Evolutionary conservation across 2,113 vertebrate genomes (phyloP).

Genomic region (Cryptomyrus ogoouensis): DNA sequence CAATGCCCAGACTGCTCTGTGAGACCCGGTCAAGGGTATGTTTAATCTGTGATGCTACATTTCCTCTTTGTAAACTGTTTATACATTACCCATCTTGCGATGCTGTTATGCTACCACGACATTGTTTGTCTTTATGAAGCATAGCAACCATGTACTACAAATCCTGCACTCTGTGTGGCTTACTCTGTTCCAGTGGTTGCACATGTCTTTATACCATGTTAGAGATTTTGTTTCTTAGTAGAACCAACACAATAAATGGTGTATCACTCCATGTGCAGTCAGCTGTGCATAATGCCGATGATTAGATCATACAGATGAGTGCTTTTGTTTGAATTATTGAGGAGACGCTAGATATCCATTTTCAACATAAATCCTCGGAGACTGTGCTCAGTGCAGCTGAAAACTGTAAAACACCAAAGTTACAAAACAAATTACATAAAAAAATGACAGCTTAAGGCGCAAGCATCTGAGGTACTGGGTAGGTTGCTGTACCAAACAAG

Average conservation of each 20-base stretch:
- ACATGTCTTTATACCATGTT: not conserved
- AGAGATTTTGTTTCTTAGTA: not conserved
- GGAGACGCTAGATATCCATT: not conserved
- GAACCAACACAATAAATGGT: not conserved
- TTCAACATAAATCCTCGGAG: not conserved
- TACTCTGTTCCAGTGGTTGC: not conserved
- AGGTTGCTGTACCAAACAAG: not conserved
- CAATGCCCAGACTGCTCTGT: not conserved
- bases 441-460: not conserved
- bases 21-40: not conserved
- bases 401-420: not conserved
- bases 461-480: not conserved
- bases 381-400: constrained; percentile 2
- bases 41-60: not conserved
- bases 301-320: constrained; percentile 6
- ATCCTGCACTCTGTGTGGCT: not conserved
- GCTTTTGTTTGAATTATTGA: not conserved
- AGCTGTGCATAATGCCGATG: not conserved
- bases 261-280: not conserved
- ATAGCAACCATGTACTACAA: not conserved
- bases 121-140: not conserved
- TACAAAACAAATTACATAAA: not conserved
- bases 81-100: not conserved
- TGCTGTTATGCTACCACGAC: not conserved
- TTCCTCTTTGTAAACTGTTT: not conserved